Evolutionary conservation across 2,888 invertebrate genomes (phyloP), one percentile per base, ranked within the genome.

Genomic region (Nomada fucata): DNA sequence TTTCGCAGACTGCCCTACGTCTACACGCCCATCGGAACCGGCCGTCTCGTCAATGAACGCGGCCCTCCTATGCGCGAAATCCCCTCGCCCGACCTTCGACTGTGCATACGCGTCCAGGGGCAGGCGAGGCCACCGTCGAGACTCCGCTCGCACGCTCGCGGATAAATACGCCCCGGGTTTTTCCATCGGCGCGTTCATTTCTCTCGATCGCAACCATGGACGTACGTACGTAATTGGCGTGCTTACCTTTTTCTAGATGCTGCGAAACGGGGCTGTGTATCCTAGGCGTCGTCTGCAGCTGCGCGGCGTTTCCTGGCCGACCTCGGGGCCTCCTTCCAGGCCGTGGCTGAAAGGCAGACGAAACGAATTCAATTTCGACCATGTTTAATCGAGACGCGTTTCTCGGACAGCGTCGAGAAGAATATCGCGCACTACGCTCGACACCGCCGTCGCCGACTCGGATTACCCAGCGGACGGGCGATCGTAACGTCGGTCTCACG

Each of bases 171-270:
- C 4, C 20, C 57, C 23, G 10, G 23, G 23, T 15, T 4, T 4
- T 4, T 57, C 13, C 20, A 4, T 11, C 57, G 57, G 10, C 70
- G 61, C 78, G 84, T 78, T 78, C 47, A 13, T 57, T 26, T 57
- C 55, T 55, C 11, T 57, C 11, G 20, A 10, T 57, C 57, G 57
- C 20, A 26, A 13, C 47, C 36, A 36, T 36, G 5, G 47, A 15
- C 15, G 47, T 15, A 47, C 15, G 47, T 15, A 47, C 3, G 3
- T 44, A 47, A 47, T 47, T 13, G 15, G 11, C 76, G 72, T 57
- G 74, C 90, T 84, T 80, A 93, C 93, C 93, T 93, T 93, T 93
- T 79, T 92, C 93, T 57, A 92, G 89, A 78, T 93, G 93, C 84
- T 92, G 93, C 7, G 92, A 89, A 65, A 92, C 89, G 53, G 93